Conservation (phyloP, 2,888 invertebrate genomes). For the Plagodis pulveraria region DNA sequence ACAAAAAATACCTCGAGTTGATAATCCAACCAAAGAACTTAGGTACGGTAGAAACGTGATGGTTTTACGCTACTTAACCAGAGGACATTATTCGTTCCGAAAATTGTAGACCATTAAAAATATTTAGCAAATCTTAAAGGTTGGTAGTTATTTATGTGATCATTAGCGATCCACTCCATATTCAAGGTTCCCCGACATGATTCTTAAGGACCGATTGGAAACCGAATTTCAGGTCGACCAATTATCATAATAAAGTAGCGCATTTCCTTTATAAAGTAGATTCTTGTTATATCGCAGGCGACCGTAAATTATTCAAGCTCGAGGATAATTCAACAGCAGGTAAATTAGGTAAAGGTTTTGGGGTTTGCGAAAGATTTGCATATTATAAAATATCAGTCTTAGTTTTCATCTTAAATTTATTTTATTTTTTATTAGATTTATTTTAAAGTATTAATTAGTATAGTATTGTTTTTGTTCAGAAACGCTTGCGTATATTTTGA, state of each 20-base stretch:
- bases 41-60: too few species aligned
- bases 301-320: conserved; percentile 49
- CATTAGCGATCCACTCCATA: conserved; percentile 54
- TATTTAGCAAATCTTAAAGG: conserved; percentile 23
- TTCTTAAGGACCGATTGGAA: conserved; percentile 52
- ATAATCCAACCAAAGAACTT: too few species aligned
- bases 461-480: too few species aligned
- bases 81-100: too few species aligned
- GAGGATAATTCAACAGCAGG: conserved; percentile 32
- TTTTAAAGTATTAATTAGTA: too few species aligned
- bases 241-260: conserved; percentile 60
- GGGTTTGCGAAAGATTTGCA: conserved; percentile 16
- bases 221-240: conserved; percentile 50
- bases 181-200: conserved; percentile 54
- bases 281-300: conserved; percentile 48
- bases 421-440: too few species aligned
- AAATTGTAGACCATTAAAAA: conserved; percentile 13
- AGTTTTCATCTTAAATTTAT: conserved; percentile 6
- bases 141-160: conserved; percentile 54
- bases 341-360: conserved; percentile 25
- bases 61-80: too few species aligned
- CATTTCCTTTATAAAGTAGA: conserved; percentile 54
- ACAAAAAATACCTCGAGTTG: too few species aligned
- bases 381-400: conserved; percentile 9
- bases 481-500: too few species aligned